Evolutionary conservation across 2,797 vertebrate species (phyloP).

Genomic region (Iguana delicatissima): DNA sequence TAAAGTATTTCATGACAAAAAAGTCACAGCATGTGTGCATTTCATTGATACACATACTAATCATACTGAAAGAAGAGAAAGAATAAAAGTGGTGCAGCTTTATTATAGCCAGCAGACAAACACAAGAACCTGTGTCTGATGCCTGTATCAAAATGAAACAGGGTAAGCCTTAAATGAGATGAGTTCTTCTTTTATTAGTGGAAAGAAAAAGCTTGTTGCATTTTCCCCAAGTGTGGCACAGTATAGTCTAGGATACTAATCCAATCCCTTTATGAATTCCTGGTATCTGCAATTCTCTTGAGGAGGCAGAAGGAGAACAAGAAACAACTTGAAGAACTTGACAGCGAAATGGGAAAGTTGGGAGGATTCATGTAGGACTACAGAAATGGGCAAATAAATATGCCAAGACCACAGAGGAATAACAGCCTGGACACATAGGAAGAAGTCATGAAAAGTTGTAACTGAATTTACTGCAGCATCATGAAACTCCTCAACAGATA

Average conservation of each 20-base stretch:
- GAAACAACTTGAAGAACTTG: background rate
- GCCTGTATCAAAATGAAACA: background rate
- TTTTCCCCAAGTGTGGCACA: background rate
- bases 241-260: too few species aligned
- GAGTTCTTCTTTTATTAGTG: background rate
- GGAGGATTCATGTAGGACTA: background rate
- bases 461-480: background rate
- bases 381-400: background rate
- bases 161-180: background rate
- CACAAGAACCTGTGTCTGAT: background rate
- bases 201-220: background rate
- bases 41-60: background rate
- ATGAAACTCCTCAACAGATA: background rate
- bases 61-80: background rate
- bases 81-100: background rate
- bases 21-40: background rate
- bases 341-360: background rate
- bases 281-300: background rate
- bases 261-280: background rate
- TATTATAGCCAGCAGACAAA: background rate
- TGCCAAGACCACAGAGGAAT: background rate
- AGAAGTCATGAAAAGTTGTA: background rate
- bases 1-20: background rate
- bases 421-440: background rate
- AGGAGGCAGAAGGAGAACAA: background rate